phyloP scores from a whole-genome alignment of 23 tunicate genomes.

The Styela plicata region DNA sequence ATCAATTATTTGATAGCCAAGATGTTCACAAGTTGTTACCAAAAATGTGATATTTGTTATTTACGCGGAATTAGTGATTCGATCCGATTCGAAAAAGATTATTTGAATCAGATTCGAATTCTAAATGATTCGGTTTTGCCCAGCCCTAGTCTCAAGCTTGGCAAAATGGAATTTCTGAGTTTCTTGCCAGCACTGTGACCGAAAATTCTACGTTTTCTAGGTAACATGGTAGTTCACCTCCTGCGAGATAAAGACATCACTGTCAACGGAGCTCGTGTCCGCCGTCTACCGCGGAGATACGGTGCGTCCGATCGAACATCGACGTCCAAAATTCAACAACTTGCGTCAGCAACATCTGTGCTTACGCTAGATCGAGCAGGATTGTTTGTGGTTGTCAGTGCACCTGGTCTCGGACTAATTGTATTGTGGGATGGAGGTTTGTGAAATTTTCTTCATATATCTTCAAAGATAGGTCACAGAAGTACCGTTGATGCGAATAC shows the following conservation, averaged over 20 bases:
- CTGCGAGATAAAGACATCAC: conserved; percentile 57
- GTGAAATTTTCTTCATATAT: too few relatives aligned
- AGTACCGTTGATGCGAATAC: too few relatives aligned
- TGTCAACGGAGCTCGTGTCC: conserved; percentile 54
- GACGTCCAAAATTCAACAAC: conserved; percentile 3
- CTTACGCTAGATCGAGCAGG: conserved; percentile 45
- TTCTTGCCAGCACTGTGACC: not conserved
- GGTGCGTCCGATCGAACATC: conserved; percentile 27
- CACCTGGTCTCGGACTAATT: conserved; percentile 47
- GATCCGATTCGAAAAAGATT: too few relatives aligned
- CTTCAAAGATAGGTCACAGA: too few relatives aligned
- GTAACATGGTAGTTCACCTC: conserved; percentile 43
- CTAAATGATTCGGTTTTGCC: too few relatives aligned
- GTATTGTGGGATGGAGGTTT: conserved; percentile 86
- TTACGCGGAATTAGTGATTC: too few relatives aligned
- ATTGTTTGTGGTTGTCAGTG: conserved; percentile 39
- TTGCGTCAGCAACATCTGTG: conserved; percentile 6
- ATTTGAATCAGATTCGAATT: too few relatives aligned
- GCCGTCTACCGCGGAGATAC: conserved; percentile 53
- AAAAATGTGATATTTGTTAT: too few relatives aligned
- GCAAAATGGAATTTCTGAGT: not conserved
- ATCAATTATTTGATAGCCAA: too few relatives aligned
- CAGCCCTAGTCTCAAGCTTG: not conserved
- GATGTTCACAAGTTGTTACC: too few relatives aligned
- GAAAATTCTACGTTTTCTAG: conserved; percentile 7